These are phyloP conservation scores for Jacana jacana DNA, from an alignment of 2,113 vertebrate species.

Conservation along the genomic window DNA sequence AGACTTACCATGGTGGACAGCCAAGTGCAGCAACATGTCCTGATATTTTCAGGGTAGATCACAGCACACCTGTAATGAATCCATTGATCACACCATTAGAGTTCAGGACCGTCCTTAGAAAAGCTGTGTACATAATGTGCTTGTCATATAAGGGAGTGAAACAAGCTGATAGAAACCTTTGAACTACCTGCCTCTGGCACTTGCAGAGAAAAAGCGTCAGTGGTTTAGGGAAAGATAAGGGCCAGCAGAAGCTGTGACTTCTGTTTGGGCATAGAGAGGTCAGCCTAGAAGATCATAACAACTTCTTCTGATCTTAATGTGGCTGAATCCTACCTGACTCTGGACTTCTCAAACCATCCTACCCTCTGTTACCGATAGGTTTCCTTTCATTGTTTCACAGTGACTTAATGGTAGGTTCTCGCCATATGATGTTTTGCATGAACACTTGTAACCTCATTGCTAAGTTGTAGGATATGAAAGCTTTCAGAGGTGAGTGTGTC, in stretches of 20 bases:
- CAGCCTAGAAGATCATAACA: not conserved
- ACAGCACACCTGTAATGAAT: not conserved
- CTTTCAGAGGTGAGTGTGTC: not conserved
- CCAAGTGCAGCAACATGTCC: not conserved
- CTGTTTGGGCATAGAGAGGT: not conserved
- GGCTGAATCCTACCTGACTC: not conserved
- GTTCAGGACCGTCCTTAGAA: not conserved
- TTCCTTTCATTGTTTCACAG: not conserved
- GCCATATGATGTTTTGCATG: accelerated
- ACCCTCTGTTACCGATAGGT: not conserved
- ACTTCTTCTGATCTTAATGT: not conserved
- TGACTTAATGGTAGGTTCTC: not conserved
- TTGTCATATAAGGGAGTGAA: not conserved
- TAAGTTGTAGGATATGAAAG: not conserved
- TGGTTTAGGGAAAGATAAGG: not conserved
- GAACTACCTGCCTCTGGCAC: not conserved
- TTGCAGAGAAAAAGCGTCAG: not conserved
- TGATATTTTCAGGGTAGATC: not conserved
- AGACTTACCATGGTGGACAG: not conserved
- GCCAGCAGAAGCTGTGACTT: not conserved
- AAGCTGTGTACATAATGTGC: not conserved
- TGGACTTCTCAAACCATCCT: not conserved
- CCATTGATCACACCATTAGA: not conserved
- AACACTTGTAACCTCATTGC: not conserved
- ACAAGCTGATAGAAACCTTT: not conserved